Evolutionary conservation across 2,888 invertebrate species (phyloP), one percentile per base, ranked within the genome.

Genomic region (Drosophila percnosoma): DNA sequence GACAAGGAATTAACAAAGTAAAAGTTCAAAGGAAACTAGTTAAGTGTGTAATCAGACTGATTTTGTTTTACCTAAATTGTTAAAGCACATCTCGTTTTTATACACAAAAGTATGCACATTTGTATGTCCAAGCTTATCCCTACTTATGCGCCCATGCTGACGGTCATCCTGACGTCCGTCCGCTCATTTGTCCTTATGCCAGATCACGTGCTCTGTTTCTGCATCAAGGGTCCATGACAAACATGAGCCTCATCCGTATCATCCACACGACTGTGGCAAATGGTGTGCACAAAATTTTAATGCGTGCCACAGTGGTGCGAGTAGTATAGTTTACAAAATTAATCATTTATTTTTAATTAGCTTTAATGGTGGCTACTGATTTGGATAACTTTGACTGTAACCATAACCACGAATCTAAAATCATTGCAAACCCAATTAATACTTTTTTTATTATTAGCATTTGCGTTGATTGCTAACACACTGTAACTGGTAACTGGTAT

Each of bases 261-360:
- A 58, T 58, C 63, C 68, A 59, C 58, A 73, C 58, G 64, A 73
- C 74, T 42, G 51, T n/a, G 64, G 64, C 68, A 76, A 61, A 33
- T 27, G 38, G 45, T 78, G 76, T 78, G 76, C 78, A 49, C 62
- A 29, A 78, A 62, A 78, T 77, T 69, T 59, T 53, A 49, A 78
- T 77, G 74, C 52, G 38, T 64, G 59, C 27, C 64, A 64, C 78
- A 61, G 64, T 57, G 75, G 52, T 40, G 48, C 67, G 21, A 27
- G 21, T 18, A 24, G 38, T 11, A 53, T 13, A 34, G 21, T n/a
- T 31, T 21, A 6, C 5, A 3, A 13, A 42, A 54, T 29, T 8
- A 40, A 27, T 55, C 1, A 66, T 54, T 15, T 10, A 21, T 27
- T 54, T 67, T 21, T 18, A 52, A 52, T 21, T 48, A 38, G 5